Evolutionary conservation across 2,113 vertebrate species (phyloP).

Genomic region (Halcyon senegalensis): DNA sequence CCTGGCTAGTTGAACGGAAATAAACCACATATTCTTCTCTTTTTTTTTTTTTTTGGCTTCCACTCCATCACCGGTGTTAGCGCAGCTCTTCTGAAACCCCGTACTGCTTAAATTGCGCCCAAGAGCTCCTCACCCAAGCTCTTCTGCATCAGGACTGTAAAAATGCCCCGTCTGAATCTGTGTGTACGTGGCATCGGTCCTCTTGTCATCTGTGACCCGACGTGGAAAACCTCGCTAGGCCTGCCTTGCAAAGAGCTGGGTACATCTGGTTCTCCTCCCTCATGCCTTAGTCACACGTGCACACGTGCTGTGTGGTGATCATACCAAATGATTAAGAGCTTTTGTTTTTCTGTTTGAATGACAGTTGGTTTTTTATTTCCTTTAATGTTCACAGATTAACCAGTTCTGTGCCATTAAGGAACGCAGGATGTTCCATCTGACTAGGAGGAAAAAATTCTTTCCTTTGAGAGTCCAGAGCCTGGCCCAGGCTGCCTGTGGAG

Average conservation of each 20-base stretch:
- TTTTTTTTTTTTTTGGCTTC: background rate
- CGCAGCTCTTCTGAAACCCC: background rate
- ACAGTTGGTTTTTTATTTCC: background rate
- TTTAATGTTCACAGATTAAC: background rate
- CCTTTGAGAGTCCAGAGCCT: too few species aligned
- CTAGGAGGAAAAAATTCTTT: too few species aligned
- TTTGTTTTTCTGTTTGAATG: slow-evolving; percentile 38
- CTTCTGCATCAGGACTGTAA: background rate
- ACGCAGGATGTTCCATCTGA: too few species aligned
- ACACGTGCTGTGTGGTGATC: slow-evolving; percentile 24
- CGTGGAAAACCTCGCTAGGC: background rate
- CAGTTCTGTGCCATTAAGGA: background rate
- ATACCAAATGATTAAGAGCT: slow-evolving; percentile 36
- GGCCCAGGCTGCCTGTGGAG: too few species aligned
- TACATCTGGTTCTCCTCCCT: slow-evolving; percentile 49
- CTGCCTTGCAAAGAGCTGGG: slow-evolving; percentile 14
- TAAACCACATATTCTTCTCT: background rate
- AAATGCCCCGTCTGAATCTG: background rate
- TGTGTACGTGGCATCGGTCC: background rate
- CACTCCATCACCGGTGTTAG: background rate
- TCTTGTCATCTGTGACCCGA: background rate
- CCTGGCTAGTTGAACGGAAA: background rate
- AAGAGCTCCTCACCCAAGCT: background rate
- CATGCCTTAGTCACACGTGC: slow-evolving; percentile 41
- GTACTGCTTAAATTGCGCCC: background rate